Evolutionary conservation across 2,797 vertebrate species (phyloP).

Genomic region (Picus viridis): DNA sequence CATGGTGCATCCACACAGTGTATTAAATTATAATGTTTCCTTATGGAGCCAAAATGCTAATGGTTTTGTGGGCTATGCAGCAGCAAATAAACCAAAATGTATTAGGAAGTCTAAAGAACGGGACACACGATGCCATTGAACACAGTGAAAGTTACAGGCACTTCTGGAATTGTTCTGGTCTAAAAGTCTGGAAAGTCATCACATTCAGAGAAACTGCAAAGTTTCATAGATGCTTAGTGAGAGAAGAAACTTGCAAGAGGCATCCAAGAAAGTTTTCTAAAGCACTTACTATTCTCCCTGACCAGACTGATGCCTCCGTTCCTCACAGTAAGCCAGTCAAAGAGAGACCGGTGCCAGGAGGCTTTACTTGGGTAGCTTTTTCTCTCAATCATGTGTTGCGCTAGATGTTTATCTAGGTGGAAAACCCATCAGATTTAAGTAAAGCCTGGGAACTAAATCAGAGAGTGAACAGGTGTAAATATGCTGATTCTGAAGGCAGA

Average conservation of each 20-base stretch:
- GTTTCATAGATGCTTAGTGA: neutral
- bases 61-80: neutral
- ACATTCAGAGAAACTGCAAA: neutral
- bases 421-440: neutral
- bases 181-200: neutral
- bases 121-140: neutral
- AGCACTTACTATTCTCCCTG: neutral
- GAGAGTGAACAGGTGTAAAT: neutral
- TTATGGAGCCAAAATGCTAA: neutral
- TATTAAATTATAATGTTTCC: neutral
- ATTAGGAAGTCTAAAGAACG: neutral
- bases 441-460: neutral
- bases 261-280: neutral
- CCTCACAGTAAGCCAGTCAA: neutral
- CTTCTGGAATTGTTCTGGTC: neutral
- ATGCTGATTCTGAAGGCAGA: neutral
- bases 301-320: neutral
- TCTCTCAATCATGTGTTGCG: neutral
- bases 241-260: neutral
- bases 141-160: neutral
- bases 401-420: neutral
- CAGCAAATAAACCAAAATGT: neutral
- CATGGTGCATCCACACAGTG: neutral
- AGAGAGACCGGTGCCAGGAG: neutral
- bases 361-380: neutral